Evolutionary conservation across 2,113 vertebrate species (phyloP), one percentile per base, ranked within the genome.

Genomic region (Lathamus discolor): DNA sequence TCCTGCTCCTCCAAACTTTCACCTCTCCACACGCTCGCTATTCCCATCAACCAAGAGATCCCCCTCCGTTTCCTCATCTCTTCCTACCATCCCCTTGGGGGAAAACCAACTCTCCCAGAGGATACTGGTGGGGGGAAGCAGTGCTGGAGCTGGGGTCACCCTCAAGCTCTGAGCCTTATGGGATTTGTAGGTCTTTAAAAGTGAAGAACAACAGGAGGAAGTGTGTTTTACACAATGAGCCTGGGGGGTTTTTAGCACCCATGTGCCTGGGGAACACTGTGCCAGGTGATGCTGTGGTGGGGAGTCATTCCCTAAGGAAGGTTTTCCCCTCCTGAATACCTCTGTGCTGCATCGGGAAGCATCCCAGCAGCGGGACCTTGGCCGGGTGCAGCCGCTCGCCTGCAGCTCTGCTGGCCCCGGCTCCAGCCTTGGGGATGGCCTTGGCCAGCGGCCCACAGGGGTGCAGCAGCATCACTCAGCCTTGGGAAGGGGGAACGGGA

Each of bases 351-450:
- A 0, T n/a, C 39, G 4, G 49, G 24, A 48, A 75, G 61, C 48
- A 63, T 69, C 37, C 59, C 2, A 3, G 31, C 35, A 33, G 74
- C 1, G 27, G 68, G 37, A 67, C 87, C 91, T 95, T 93, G 94
- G 69, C 44, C 1, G 0, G n/a, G 33, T 35, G n/a, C 13, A 72
- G 28, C 41, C 1, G 3, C 1, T 16, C 15, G 43, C 43, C 78
- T 90, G 54, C 39, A 61, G 63, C 46, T 48, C 8, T 35, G 39
- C n/a, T 4, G 6, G 43, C 25, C 20, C 28, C 23, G 0, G 11
- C 73, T 70, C 41, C 74, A 80, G 68, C 94, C 94, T 90, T 90
- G 86, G 86, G 23, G 8, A 15, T 11, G 78, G 83, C 94, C 94
- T 94, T 90, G 76, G 66, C 70, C 54, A n/a, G 70, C 23, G 0